These are phyloP conservation scores for Notothenia rossii DNA, from an alignment of 2,113 vertebrate species.

Conservation along the genomic window DNA sequence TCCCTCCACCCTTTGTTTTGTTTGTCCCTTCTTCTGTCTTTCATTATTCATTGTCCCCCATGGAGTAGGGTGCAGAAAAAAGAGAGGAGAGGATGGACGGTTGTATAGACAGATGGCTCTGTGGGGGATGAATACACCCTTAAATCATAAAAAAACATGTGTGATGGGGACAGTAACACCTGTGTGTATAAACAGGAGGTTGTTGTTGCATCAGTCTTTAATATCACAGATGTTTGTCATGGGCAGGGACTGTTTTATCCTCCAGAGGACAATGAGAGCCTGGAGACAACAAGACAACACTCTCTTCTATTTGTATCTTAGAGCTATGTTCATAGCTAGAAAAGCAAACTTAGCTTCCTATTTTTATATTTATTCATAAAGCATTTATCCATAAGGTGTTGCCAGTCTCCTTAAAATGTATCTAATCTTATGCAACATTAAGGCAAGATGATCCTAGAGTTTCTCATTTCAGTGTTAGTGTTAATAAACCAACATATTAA, in stretches of 20 bases:
- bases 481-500: neutral
- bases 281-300: neutral
- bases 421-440: constrained; percentile 16
- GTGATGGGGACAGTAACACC: neutral
- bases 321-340: neutral
- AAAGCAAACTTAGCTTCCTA: neutral
- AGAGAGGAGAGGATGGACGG: constrained; percentile 45
- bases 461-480: neutral
- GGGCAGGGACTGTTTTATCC: constrained; percentile 8
- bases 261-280: constrained; percentile 18
- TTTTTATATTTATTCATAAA: neutral
- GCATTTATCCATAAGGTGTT: neutral
- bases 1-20: constrained; percentile 32
- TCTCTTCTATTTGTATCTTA: neutral
- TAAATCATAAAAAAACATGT: neutral
- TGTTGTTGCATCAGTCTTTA: constrained; percentile 22
- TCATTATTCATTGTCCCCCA: constrained; percentile 68
- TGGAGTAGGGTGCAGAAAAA: constrained; percentile 28
- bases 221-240: constrained; percentile 38
- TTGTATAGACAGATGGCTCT: constrained; percentile 39
- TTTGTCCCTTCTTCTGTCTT: constrained; percentile 40
- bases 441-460: neutral
- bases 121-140: constrained; percentile 14
- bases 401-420: neutral
- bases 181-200: constrained; percentile 20